Evolutionary conservation across 2,888 invertebrate species (phyloP).

Genomic region (Chloromyia formosa): DNA sequence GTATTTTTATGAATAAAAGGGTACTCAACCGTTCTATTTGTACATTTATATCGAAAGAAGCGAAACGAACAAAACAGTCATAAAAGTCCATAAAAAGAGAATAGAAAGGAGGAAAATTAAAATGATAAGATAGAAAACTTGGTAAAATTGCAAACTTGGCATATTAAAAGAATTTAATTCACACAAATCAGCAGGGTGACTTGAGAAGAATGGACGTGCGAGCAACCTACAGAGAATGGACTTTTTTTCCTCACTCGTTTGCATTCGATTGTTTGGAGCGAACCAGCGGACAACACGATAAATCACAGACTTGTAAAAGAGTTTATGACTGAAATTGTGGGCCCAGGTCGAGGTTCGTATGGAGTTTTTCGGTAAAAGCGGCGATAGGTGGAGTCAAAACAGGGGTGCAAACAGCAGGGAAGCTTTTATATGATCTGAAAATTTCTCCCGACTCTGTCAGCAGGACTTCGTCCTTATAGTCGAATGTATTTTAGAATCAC

Average conservation of each 20-base stretch:
- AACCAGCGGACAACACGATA: slow-evolving; percentile 13
- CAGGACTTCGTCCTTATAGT: background rate
- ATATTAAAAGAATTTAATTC: slow-evolving; percentile 44
- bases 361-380: background rate
- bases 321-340: slow-evolving; percentile 44
- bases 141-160: slow-evolving; percentile 20
- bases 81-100: slow-evolving; percentile 13
- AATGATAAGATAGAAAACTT: slow-evolving; percentile 11
- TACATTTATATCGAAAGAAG: background rate
- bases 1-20: slow-evolving; percentile 4
- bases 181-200: slow-evolving; percentile 40
- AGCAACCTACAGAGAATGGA: background rate
- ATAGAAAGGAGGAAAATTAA: slow-evolving; percentile 13
- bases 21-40: background rate
- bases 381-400: background rate
- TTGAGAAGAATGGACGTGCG: slow-evolving; percentile 6
- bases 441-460: background rate
- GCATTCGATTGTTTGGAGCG: slow-evolving; percentile 8
- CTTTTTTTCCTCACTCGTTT: slow-evolving; percentile 1
- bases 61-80: background rate
- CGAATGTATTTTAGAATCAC: background rate
- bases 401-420: slow-evolving; percentile 2
- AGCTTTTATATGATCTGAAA: slow-evolving; percentile 10
- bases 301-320: slow-evolving; percentile 43
- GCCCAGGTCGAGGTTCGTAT: background rate